Evolutionary conservation across 2,113 vertebrate genomes (phyloP).

Genomic region (Bubo bubo): DNA sequence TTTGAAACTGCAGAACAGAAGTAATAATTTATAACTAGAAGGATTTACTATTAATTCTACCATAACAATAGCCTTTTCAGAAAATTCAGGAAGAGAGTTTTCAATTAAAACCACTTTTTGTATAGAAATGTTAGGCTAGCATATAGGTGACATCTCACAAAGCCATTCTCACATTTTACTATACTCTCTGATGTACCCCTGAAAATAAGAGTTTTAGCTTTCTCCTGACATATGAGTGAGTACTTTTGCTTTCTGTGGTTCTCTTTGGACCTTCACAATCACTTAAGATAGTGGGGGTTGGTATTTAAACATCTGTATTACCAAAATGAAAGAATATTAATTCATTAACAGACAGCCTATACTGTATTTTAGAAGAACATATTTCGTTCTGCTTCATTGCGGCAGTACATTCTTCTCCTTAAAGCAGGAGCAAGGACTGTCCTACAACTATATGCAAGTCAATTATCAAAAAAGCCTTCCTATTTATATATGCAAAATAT

Average conservation of each 20-base stretch:
- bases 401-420: not conserved
- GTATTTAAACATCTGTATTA: not conserved
- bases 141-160: not conserved
- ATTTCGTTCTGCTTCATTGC: not conserved
- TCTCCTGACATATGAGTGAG: not conserved
- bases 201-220: not conserved
- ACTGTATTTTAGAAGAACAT: not conserved
- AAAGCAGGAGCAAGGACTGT: not conserved
- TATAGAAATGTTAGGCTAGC: not conserved
- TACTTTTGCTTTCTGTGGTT: not conserved
- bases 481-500: not conserved
- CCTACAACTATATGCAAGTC: not conserved
- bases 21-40: not conserved
- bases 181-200: not conserved
- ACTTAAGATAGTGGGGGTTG: accelerated
- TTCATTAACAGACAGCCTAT: not conserved
- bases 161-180: not conserved
- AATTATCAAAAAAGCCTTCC: not conserved
- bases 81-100: not conserved
- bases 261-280: not conserved
- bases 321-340: not conserved
- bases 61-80: not conserved
- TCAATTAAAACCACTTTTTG: not conserved
- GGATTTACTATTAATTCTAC: not conserved
- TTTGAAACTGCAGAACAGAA: not conserved